phyloP scores from a whole-genome alignment of 2,113 vertebrate species.

The Malaclemys terrapin region DNA sequence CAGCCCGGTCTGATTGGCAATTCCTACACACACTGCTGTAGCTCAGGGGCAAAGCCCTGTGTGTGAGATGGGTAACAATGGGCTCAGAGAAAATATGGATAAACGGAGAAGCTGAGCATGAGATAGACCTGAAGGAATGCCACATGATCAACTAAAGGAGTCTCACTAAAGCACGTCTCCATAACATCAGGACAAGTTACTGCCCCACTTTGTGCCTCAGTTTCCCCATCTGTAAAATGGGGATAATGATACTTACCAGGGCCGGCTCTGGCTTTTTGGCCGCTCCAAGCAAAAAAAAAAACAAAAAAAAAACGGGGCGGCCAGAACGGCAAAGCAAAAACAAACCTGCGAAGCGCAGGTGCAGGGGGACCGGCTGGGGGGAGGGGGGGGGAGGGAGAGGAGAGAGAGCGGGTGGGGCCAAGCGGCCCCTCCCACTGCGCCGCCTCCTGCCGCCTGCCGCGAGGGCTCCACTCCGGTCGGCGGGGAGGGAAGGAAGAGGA shows the following conservation, averaged over 20 bases:
- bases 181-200: neutral
- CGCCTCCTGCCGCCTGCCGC: too few species aligned
- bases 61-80: neutral
- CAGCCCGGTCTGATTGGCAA: neutral
- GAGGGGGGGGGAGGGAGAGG: too few species aligned
- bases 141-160: neutral
- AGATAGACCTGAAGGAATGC: neutral
- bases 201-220: neutral
- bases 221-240: neutral
- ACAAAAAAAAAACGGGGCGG: too few species aligned
- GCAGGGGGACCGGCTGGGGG: too few species aligned
- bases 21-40: neutral
- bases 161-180: neutral
- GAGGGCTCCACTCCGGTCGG: too few species aligned
- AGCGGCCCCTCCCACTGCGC: too few species aligned
- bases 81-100: neutral
- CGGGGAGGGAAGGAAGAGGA: too few species aligned
- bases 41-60: neutral
- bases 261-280: too few species aligned
- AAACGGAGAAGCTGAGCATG: neutral
- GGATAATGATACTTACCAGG: neutral
- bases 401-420: too few species aligned
- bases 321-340: too few species aligned
- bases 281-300: too few species aligned
- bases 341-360: too few species aligned